Evolutionary conservation across 1,140 invertebrate genomes (phyloP).

Genomic region (Pentalonia nigronervosa): DNA sequence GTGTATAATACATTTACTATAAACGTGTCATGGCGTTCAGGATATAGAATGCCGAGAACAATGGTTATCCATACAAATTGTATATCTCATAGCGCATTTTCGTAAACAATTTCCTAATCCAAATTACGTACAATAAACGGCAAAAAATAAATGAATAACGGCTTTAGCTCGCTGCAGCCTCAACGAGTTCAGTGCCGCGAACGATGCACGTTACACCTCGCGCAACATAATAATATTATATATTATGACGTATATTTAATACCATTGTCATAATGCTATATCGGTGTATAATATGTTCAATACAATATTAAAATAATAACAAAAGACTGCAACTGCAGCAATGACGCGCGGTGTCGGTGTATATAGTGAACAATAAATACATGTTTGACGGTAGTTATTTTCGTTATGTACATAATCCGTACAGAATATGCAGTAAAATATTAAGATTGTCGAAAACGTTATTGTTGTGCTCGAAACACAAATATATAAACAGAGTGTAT

Average conservation of each 20-base stretch:
- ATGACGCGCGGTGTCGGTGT: neutral
- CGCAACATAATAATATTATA: neutral
- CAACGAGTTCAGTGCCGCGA: neutral
- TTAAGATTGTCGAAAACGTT: neutral
- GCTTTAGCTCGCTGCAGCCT: neutral
- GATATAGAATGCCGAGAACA: neutral
- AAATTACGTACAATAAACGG: neutral
- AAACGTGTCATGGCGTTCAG: neutral
- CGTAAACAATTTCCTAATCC: constrained; percentile 10
- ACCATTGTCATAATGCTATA: neutral
- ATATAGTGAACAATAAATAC: neutral
- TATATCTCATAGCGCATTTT: neutral
- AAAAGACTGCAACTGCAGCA: neutral
- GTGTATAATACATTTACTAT: neutral
- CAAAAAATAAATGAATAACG: neutral
- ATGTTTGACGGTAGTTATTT: neutral
- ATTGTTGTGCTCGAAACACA: neutral
- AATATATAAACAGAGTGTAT: neutral
- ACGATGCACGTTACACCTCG: neutral
- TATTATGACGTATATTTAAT: neutral
- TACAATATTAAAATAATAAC: neutral
- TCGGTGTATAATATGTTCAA: neutral
- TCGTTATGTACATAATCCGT: neutral
- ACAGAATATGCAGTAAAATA: neutral
- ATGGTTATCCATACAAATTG: neutral